Evolutionary conservation across 2,888 invertebrate species (phyloP), one percentile per base, ranked within the genome.

Genomic region (Plagodis dolabraria): DNA sequence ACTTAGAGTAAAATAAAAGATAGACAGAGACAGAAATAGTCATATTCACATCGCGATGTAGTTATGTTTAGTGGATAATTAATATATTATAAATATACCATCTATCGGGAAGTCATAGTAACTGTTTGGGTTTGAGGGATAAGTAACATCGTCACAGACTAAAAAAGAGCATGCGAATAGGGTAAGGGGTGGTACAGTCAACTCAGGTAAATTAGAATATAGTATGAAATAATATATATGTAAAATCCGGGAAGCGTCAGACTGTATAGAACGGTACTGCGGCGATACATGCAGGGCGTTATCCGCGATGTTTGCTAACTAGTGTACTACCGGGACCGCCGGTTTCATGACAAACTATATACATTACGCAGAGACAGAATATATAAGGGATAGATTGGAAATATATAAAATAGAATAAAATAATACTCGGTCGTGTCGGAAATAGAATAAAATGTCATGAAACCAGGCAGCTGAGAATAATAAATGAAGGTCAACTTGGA

Each of bases 61-160:
- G 83, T 83, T 62, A 83, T 87, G 89, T 89, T 82, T 68, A 87
- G 86, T 86, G 77, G 69, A 69, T 71, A 69, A 69, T 69, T 71
- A 69, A 69, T 69, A 69, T 71, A 68, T 69, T 69, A 76, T 68
- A 46, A 40, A 35, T 45, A 44, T 52, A 45, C 65, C 60, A 73
- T 71, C 72, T 70, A 71, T 70, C 63, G 76, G 78, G 73, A 84
- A 90, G 89, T 90, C 92, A 92, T 89, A 92, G 80, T 86, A 80
- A 91, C 92, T 91, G 92, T 91, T 92, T 90, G 92, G 86, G 76
- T 79, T 82, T 80, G 89, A 88, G 91, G 91, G 89, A 89, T 89
- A 89, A 92, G 91, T 91, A 87, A 87, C 86, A 86, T 87, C 73
- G 85, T 91, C 87, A 88, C 91, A 91, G 91, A 86, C 90, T 92